A percentile compares a stretch with the other conserved stretches of the same genome.
phyloP scores from a whole-genome alignment of 1,140 invertebrate genomes.

The Drosophila nasuta region DNA sequence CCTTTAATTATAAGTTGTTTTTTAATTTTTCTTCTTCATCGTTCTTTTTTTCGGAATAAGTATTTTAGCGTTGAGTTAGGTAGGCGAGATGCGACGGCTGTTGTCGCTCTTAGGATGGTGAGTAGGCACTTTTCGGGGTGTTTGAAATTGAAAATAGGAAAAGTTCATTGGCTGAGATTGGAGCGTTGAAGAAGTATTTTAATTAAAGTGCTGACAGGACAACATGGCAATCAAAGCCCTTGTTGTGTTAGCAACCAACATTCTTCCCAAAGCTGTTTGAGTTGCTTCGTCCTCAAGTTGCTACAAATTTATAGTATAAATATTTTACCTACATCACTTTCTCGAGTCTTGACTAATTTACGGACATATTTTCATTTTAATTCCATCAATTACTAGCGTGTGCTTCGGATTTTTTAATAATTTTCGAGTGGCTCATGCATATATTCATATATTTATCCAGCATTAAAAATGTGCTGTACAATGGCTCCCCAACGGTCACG shows the following conservation, averaged over 20 bases:
- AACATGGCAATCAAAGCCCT: conserved; percentile 20
- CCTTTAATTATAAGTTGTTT: conserved; percentile 77
- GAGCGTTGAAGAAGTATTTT: conserved; percentile 66
- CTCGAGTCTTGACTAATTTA: background rate
- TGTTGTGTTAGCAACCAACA: conserved; percentile 22
- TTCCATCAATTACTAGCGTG: background rate
- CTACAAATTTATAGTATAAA: background rate
- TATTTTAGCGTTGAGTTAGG: conserved; percentile 10
- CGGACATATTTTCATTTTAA: background rate
- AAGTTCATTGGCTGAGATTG: conserved; percentile 57
- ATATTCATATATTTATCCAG: background rate
- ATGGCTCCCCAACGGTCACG: conserved; percentile 17
- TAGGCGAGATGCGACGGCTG: background rate
- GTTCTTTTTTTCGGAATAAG: conserved; percentile 4
- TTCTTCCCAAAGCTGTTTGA: background rate
- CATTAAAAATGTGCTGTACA: background rate
- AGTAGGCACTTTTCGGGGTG: conserved; percentile 37
- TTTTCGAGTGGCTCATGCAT: background rate
- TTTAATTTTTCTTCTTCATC: conserved; percentile 31
- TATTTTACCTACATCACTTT: background rate
- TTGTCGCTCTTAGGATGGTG: conserved; percentile 22
- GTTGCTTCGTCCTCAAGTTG: background rate
- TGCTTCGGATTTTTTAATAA: background rate
- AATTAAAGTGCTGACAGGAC: conserved; percentile 66
- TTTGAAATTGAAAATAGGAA: conserved; percentile 68